Base-by-base conservation (phyloP, 2,797 vertebrate species). In the Malurus leucopterus region DNA sequence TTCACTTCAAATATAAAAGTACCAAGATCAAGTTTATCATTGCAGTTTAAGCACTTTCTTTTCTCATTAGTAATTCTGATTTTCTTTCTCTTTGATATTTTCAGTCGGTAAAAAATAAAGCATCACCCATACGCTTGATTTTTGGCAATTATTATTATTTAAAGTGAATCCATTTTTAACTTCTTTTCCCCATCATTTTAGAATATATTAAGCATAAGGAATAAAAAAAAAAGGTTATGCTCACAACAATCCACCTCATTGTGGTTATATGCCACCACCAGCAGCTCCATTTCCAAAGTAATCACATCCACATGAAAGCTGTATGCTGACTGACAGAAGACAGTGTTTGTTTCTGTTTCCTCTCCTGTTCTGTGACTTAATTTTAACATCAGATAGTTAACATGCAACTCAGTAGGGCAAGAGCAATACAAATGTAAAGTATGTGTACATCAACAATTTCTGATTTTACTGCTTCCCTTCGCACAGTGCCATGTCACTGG, bases 371-470 rank as follows among this genome's bases (percentile, higher is more conserved):
- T 29, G 9, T 18, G 26, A 75, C 57, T 64, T 72, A 24, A 40
- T 47, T 82, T 70, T 53, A 80, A 61, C 13, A 67, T 41, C 65
- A 64, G 27, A 18, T 26, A 61, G 26, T 21, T 49, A 63, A 38
- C 4, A 26, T 4, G 24, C 32, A 65, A 40, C 8, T 38, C 3
- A 0, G 20, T 1, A 24, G 21, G 29, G 24, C 51, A 15, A 46
- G 23, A 69, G 32, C 6, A 55, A 44, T 38, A 38, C 24, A 15
- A 17, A 47, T 5, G 11, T 19, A 70, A 68, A 23, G 3, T 2
- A 0, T 17, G 22, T 0, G 0, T 30, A 26, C 44, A 49, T 19
- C 26, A 61, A 32, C 13, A 26, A 43, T 8, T 29, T 6, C 6
- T 5, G 13, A 3, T 9, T 8, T 24, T 54, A 24, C 11, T 62